Percentiles rank a stretch among this genome's conserved stretches.
Conservation (phyloP, 2,888 invertebrate species). For the Leptopterna dolabrata region DNA sequence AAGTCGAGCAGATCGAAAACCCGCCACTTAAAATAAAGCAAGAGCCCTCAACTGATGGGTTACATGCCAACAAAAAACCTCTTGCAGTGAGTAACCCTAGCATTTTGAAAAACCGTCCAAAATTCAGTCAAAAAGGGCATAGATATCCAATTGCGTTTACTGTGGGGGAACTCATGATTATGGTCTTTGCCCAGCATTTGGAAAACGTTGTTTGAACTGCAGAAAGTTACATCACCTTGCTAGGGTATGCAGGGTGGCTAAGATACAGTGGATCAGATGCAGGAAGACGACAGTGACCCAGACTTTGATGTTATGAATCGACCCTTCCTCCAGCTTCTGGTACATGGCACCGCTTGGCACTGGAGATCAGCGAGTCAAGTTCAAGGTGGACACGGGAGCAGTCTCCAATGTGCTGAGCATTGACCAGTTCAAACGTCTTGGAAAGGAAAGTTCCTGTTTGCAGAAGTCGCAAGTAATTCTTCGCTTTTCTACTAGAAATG, state of each 20-base stretch:
- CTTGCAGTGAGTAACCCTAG: not conserved
- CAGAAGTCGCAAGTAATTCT: not conserved
- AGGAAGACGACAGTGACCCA: not conserved
- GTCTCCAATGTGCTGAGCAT: conserved; percentile 9
- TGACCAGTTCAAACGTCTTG: not conserved
- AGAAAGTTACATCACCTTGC: not conserved
- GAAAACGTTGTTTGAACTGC: not conserved
- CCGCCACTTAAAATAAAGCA: not conserved
- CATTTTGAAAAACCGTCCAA: not conserved
- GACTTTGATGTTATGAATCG: not conserved
- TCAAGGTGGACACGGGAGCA: conserved; percentile 38
- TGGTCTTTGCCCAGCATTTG: conserved; percentile 29
- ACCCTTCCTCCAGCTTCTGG: no score
- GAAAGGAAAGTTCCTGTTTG: not conserved
- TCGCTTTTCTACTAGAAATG: conserved; percentile 24
- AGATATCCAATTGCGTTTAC: not conserved
- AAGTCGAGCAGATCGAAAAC: not conserved
- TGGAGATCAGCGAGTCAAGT: not conserved
- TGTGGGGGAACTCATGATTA: conserved; percentile 8
- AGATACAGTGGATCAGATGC: not conserved
- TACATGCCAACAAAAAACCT: not conserved
- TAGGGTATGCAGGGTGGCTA: not conserved
- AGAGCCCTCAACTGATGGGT: not conserved
- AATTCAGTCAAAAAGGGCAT: not conserved
- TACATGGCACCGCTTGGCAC: not conserved